A percentile compares a stretch with the other conserved stretches of the same genome.
Evolutionary conservation across 2,888 invertebrate species (phyloP).

Genomic region (Chrysolina americana): DNA sequence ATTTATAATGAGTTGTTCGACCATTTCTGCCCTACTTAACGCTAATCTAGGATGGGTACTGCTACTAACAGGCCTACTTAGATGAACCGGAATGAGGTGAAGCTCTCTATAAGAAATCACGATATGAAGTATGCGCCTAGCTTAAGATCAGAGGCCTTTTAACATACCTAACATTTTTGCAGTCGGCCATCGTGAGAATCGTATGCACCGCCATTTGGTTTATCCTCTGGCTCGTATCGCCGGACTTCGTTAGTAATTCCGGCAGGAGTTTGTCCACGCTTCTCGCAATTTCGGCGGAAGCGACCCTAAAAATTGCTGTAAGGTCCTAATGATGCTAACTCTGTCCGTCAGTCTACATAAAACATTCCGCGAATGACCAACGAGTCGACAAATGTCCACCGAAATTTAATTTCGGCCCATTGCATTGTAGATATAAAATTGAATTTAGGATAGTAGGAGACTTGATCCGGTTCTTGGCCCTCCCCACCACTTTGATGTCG

Average conservation of each 20-base stretch:
- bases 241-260: slow-evolving; percentile 87
- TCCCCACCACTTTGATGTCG: too few species aligned
- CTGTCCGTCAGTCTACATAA: too few species aligned
- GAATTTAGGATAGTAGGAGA: too few species aligned
- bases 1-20: slow-evolving; percentile 87
- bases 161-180: slow-evolving; percentile 80
- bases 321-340: too few species aligned
- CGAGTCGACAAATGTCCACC: too few species aligned
- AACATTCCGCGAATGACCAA: too few species aligned
- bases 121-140: not conserved
- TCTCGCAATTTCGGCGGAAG: slow-evolving; percentile 85
- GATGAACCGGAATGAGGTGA: slow-evolving; percentile 86
- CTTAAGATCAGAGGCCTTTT: not conserved
- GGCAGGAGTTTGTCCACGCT: slow-evolving; percentile 88
- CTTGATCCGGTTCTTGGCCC: too few species aligned
- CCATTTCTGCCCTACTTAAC: slow-evolving; percentile 88
- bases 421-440: too few species aligned
- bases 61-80: slow-evolving; percentile 87
- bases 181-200: slow-evolving; percentile 87
- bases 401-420: too few species aligned
- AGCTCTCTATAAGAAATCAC: slow-evolving; percentile 74
- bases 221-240: slow-evolving; percentile 88
- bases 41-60: slow-evolving; percentile 90
- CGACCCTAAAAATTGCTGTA: slow-evolving; percentile 74
- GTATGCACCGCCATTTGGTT: slow-evolving; percentile 92